Percentiles rank a stretch among this genome's conserved stretches.
Evolutionary conservation across 2,113 vertebrate genomes (phyloP).

Genomic region (Lasiurus cinereus): DNA sequence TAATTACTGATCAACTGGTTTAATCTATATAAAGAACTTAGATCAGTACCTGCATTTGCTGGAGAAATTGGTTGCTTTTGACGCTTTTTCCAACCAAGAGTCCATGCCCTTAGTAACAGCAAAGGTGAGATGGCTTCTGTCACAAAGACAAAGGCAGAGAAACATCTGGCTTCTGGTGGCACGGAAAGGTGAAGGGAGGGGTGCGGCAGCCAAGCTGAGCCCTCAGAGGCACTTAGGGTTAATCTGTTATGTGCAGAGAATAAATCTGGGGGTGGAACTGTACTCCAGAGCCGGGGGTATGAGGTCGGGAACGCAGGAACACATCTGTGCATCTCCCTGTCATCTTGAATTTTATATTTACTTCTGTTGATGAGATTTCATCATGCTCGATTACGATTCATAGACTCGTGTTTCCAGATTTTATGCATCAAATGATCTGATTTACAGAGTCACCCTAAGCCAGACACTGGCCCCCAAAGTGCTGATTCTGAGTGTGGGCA

Average conservation of each 20-base stretch:
- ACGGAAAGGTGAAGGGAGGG: not conserved
- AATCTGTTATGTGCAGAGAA: slow-evolving; percentile 80
- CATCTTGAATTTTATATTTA: slow-evolving; percentile 88
- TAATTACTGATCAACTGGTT: not conserved
- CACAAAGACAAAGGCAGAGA: not conserved
- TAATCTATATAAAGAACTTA: not conserved
- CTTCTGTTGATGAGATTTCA: slow-evolving; percentile 89
- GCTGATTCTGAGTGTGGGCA: slow-evolving; percentile 77
- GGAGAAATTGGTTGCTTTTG: slow-evolving; percentile 5
- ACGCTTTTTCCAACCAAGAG: not conserved
- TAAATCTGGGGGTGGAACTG: slow-evolving; percentile 67
- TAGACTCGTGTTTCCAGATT: slow-evolving; percentile 86
- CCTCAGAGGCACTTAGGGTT: slow-evolving; percentile 76
- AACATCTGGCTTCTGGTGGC: not conserved
- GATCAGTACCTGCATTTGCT: not conserved
- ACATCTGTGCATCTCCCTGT: slow-evolving; percentile 77
- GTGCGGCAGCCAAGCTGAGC: not conserved
- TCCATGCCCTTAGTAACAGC: not conserved
- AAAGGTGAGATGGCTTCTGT: not conserved
- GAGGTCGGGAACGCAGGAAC: not conserved
- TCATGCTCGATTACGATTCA: slow-evolving; percentile 91
- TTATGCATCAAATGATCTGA: slow-evolving; percentile 87
- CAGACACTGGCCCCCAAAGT: slow-evolving; percentile 63
- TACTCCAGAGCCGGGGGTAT: not conserved
- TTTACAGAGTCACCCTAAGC: slow-evolving; percentile 83